Evolutionary conservation across 2,797 vertebrate species (phyloP), one percentile per base, ranked within the genome.

Genomic region (Pseudochaenichthys georgianus): DNA sequence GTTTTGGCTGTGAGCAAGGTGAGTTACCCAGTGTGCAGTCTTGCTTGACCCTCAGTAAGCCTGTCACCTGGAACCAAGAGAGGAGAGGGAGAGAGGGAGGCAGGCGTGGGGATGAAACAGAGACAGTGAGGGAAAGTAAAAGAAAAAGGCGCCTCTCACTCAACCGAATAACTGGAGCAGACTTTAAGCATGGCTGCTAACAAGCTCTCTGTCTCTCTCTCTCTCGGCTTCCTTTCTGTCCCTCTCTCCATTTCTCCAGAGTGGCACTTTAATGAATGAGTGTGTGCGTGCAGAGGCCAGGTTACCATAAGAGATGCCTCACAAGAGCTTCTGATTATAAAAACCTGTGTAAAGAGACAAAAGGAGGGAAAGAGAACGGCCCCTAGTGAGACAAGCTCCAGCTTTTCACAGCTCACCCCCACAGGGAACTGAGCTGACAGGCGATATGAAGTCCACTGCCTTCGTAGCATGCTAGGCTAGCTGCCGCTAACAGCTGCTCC

Each of bases 51-150:
- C 91, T 89, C 88, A 85, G 89, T 88, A 81, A 92, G 88, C 78
- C 89, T 90, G 87, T 94, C 93, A 94, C 91, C 92, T 93, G 90
- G 91, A 94, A 91, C 92, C 91, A 93, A 68, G 83, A 92, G 85
- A 87, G 78, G 85, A 21, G 21, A 21, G 21, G 21, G 21, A 21
- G 21, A 82, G 80, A 67, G 28, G 74, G 68, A 79, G 78, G 82
- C 74, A 77, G 69, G 48, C 67, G 64, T 51, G 82, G 75, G 81
- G 73, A 80, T 83, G 75, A 91, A 91, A 91, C 81, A 64, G 79
- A 79, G 84, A 85, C 73, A 54, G 84, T 64, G 80, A 80, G 70
- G 77, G 64, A 82, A 77, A 83, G 55, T 64, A 45, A 46, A 23
- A 7, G 41, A 42, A 19, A 16, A 59, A 87, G 81, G 85, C 47